Evolutionary conservation across 2,113 vertebrate species (phyloP).

Genomic region (Xiphophorus couchianus): DNA sequence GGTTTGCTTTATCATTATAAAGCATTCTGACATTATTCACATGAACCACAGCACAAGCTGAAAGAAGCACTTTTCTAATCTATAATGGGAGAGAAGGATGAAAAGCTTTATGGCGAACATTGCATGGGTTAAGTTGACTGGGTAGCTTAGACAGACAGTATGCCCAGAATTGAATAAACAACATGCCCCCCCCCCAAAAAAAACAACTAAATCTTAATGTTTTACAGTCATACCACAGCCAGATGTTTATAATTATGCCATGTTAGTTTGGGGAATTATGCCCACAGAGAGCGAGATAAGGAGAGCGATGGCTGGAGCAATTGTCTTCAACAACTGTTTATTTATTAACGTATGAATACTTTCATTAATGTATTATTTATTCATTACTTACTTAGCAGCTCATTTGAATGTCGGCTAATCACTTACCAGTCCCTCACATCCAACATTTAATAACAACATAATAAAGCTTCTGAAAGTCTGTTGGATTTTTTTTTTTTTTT

Average conservation of each 20-base stretch:
- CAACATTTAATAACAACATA: background rate
- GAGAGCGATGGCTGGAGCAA: no score
- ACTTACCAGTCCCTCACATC: background rate
- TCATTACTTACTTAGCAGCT: no score
- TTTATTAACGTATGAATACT: no score
- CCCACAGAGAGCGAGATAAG: background rate
- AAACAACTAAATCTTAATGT: no score
- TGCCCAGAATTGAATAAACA: no score
- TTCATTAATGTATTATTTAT: no score
- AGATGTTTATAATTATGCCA: background rate
- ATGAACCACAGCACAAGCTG: no score
- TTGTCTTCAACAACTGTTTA: no score
- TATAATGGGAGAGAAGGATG: constrained; percentile 59
- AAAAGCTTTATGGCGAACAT: constrained; percentile 58
- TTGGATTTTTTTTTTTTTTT: no score
- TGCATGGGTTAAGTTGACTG: constrained; percentile 54
- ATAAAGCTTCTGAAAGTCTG: background rate
- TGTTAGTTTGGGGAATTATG: background rate
- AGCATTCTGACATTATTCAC: background rate
- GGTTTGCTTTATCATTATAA: background rate
- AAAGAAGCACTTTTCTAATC: constrained; percentile 23
- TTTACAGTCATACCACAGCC: no score
- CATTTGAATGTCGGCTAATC: background rate
- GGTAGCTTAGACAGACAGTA: constrained; percentile 35
- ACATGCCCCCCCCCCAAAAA: no score